Conservation (phyloP, 2,888 invertebrate species). For the Ptychoptera albimana region DNA sequence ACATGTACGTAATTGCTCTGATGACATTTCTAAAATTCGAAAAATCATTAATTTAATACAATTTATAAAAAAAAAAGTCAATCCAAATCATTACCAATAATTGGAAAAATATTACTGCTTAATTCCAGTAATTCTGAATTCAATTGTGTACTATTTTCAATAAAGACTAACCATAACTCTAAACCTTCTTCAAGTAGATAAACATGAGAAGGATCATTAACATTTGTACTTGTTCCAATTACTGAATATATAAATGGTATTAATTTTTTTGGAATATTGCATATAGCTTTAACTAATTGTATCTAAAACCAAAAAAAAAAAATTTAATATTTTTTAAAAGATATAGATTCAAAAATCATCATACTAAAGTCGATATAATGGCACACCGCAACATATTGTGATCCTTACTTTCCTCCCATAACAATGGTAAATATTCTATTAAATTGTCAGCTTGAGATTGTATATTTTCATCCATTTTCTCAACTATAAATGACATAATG, state of each 20-base stretch:
- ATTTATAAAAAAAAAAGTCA: background rate
- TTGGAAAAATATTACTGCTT: constrained; percentile 54
- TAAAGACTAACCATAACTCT: constrained; percentile 72
- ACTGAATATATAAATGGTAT: constrained; percentile 50
- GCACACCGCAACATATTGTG: constrained; percentile 86
- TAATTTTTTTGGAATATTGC: constrained; percentile 39
- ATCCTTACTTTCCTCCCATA: constrained; percentile 78
- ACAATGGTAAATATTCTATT: constrained; percentile 64
- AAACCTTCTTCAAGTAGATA: constrained; percentile 86
- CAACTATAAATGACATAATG: constrained; percentile 78
- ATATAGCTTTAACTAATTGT: constrained; percentile 63
- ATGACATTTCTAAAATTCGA: constrained; percentile 49
- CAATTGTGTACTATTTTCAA: constrained; percentile 56
- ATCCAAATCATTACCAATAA: constrained; percentile 41
- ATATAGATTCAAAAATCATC: background rate
- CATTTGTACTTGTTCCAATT: constrained; percentile 59
- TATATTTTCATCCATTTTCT: constrained; percentile 63
- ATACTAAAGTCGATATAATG: constrained; percentile 68
- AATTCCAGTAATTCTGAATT: constrained; percentile 52
- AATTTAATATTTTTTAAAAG: background rate
- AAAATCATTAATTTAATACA: constrained; percentile 4
- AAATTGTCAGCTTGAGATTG: constrained; percentile 49
- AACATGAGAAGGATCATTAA: constrained; percentile 63
- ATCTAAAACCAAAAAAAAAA: constrained; percentile 21
- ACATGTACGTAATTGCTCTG: constrained; percentile 64